These are phyloP conservation scores for Papilio demoleus DNA, from an alignment of 2,888 invertebrate species.

Conservation along the genomic window DNA sequence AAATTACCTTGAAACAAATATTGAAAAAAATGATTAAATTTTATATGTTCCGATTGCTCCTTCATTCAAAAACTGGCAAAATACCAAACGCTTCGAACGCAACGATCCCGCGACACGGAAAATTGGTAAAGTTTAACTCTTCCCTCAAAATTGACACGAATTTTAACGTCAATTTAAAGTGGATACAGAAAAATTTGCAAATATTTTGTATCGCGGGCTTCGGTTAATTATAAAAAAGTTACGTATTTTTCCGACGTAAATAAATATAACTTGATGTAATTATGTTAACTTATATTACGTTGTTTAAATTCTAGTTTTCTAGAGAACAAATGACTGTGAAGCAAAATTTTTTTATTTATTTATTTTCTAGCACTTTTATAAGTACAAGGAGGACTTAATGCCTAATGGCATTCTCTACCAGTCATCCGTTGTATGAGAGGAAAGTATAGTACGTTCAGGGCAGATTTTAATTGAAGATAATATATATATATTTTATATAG, in stretches of 20 bases:
- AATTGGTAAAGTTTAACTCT: constrained; percentile 11
- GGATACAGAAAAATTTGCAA: neutral
- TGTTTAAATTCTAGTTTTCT: too few relatives aligned
- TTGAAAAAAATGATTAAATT: constrained; percentile 1
- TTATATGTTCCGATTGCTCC: constrained; percentile 14
- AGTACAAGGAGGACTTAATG: too few relatives aligned
- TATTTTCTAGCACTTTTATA: too few relatives aligned
- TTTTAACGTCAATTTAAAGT: constrained; percentile 17
- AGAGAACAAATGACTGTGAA: too few relatives aligned
- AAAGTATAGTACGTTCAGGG: too few relatives aligned
- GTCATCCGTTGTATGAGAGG: too few relatives aligned
- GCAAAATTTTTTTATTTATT: too few relatives aligned
- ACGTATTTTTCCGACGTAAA: neutral
- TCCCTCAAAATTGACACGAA: constrained; percentile 12
- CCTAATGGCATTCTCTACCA: too few relatives aligned
- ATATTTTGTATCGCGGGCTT: neutral
- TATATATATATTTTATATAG: too few relatives aligned
- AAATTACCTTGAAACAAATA: neutral
- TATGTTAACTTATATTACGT: neutral
- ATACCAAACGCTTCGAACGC: neutral
- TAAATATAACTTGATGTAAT: neutral
- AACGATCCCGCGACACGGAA: neutral
- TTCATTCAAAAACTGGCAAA: constrained; percentile 19
- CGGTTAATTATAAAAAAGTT: neutral
- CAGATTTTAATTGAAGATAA: too few relatives aligned